These are phyloP conservation scores for Nycticorax nycticorax DNA, from an alignment of 2,113 vertebrate species.

Conservation along the genomic window DNA sequence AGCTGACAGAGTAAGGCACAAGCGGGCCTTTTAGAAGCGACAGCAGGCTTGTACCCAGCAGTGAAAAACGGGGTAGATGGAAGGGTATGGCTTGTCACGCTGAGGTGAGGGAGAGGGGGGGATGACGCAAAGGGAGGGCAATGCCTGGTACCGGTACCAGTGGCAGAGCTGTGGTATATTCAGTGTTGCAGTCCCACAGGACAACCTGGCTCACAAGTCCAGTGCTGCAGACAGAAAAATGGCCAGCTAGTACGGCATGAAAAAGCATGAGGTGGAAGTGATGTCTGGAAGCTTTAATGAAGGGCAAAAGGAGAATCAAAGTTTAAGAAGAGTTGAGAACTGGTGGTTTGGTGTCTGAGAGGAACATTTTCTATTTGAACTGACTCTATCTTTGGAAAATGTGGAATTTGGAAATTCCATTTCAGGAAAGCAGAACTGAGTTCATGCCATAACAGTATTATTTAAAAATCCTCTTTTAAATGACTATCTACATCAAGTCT, in stretches of 20 bases:
- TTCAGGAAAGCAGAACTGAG: not conserved
- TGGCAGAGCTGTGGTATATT: fast-evolving
- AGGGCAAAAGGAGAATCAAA: not conserved
- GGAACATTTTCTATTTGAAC: not conserved
- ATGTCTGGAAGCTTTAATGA: not conserved
- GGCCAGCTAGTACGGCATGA: not conserved
- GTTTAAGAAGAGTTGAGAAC: not conserved
- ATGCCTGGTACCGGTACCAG: not conserved
- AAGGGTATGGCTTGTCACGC: not conserved
- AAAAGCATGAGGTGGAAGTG: not conserved
- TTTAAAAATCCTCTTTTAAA: not conserved
- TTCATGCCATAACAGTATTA: not conserved
- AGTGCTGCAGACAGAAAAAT: not conserved
- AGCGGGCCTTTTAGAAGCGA: not conserved
- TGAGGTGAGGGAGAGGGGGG: not conserved
- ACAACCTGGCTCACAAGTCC: not conserved
- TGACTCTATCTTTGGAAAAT: not conserved
- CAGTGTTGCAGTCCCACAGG: not conserved
- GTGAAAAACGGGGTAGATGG: not conserved
- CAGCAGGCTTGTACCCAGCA: not conserved
- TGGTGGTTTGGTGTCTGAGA: not conserved
- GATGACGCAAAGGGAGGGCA: not conserved
- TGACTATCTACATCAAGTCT: not conserved
- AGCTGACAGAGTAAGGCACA: not conserved
- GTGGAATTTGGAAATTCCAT: not conserved